Conservation (phyloP, 2,113 vertebrate species). For the Tragelaphus scriptus region DNA sequence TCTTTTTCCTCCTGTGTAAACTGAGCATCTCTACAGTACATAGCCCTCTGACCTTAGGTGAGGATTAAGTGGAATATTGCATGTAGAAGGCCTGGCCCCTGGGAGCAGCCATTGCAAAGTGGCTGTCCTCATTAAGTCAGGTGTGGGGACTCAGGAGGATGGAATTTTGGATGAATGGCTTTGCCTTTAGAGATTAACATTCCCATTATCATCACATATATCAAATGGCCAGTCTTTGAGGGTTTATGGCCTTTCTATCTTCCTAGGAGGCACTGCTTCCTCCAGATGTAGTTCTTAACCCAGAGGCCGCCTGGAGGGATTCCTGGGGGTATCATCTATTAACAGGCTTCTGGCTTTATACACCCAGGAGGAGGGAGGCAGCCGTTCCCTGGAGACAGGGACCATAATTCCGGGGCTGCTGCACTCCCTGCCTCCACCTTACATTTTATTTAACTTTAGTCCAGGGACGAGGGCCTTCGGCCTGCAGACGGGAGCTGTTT, state of each 20-base stretch:
- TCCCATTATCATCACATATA: conserved; percentile 60
- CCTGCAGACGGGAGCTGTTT: conserved; percentile 57
- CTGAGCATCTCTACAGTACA: background rate
- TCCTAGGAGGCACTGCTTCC: conserved; percentile 23
- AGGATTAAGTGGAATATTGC: background rate
- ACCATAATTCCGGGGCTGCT: background rate
- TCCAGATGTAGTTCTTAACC: conserved; percentile 52
- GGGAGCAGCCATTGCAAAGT: background rate
- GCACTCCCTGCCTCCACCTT: background rate
- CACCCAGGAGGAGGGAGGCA: background rate
- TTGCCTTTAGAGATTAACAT: conserved; percentile 56
- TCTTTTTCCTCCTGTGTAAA: background rate
- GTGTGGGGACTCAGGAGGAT: conserved; percentile 27
- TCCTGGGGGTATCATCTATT: conserved; percentile 17
- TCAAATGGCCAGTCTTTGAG: conserved; percentile 62
- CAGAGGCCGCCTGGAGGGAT: conserved; percentile 36
- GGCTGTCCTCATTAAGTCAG: conserved; percentile 19
- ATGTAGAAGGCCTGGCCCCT: accelerated
- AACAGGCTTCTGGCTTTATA: background rate
- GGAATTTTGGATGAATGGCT: conserved; percentile 54
- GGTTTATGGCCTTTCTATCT: conserved; percentile 55
- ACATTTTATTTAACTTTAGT: conserved; percentile 35
- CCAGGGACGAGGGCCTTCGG: background rate
- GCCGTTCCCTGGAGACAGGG: accelerated
- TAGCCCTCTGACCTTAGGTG: background rate